Conservation (phyloP, 2,888 invertebrate genomes). For the Scaptomyza flava region DNA sequence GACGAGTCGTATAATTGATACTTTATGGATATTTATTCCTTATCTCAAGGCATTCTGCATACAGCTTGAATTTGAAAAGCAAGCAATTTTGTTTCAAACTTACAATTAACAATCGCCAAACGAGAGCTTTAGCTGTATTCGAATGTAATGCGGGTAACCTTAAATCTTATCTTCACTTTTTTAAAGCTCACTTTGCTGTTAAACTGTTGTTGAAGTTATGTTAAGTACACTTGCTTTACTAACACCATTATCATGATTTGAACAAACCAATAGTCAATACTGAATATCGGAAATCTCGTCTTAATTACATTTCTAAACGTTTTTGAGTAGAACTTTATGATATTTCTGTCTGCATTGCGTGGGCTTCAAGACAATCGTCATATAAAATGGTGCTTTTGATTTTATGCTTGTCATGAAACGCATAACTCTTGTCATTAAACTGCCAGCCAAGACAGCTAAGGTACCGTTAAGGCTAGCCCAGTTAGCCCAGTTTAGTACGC, state of each 20-base stretch:
- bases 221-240: slow-evolving; percentile 1
- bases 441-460: slow-evolving; percentile 27
- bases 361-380: slow-evolving; percentile 36
- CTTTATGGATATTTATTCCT: too few relatives aligned
- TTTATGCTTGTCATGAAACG: slow-evolving; percentile 49
- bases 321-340: slow-evolving; percentile 16
- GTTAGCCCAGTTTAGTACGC: not conserved
- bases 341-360: slow-evolving; percentile 24
- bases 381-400: slow-evolving; percentile 33
- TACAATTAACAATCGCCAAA: not conserved
- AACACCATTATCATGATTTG: not conserved
- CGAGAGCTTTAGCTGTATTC: not conserved
- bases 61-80: too few relatives aligned
- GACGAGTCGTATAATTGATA: too few relatives aligned
- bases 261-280: not conserved
- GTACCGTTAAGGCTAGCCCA: slow-evolving; percentile 56
- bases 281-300: slow-evolving; percentile 5
- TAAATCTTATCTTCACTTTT: not conserved
- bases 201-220: slow-evolving; percentile 3
- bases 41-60: too few relatives aligned
- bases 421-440: slow-evolving; percentile 51
- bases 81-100: not conserved
- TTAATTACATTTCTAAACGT: slow-evolving; percentile 60
- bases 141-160: slow-evolving; percentile 25
- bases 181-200: slow-evolving; percentile 5